These are phyloP conservation scores for Acyrthosiphon pisum DNA, from an alignment of 1,140 invertebrate species.

Conservation along the genomic window DNA sequence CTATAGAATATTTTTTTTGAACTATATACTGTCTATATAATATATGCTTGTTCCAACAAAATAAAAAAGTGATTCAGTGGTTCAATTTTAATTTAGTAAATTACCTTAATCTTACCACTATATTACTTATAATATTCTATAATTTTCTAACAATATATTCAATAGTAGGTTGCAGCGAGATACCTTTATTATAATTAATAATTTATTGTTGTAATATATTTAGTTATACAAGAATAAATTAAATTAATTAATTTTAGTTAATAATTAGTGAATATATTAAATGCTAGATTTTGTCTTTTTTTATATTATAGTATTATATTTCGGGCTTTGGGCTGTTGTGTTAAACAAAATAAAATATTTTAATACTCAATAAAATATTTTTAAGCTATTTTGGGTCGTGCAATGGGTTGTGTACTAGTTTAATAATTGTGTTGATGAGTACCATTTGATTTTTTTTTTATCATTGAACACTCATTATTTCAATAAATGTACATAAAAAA, in stretches of 20 bases:
- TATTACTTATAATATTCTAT: neutral
- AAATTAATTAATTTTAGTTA: neutral
- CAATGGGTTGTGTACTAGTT: too few species aligned
- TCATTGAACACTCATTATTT: too few species aligned
- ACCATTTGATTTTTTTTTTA: too few species aligned
- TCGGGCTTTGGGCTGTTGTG: too few species aligned
- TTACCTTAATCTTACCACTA: neutral
- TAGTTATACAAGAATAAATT: neutral
- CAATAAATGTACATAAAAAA: too few species aligned
- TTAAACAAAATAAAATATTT: too few species aligned
- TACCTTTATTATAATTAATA: neutral
- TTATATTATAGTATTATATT: too few species aligned
- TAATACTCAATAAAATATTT: too few species aligned
- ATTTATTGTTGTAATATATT: neutral
- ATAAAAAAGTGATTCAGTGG: neutral
- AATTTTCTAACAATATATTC: neutral
- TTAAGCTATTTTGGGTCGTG: too few species aligned
- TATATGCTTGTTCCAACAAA: neutral
- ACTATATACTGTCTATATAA: neutral
- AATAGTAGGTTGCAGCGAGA: neutral
- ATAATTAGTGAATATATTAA: too few species aligned
- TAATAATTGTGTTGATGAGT: too few species aligned
- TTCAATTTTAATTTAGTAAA: neutral
- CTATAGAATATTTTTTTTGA: neutral
- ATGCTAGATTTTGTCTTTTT: too few species aligned